phyloP scores from a whole-genome alignment of 2,797 vertebrate species.

The Mustela erminea region DNA sequence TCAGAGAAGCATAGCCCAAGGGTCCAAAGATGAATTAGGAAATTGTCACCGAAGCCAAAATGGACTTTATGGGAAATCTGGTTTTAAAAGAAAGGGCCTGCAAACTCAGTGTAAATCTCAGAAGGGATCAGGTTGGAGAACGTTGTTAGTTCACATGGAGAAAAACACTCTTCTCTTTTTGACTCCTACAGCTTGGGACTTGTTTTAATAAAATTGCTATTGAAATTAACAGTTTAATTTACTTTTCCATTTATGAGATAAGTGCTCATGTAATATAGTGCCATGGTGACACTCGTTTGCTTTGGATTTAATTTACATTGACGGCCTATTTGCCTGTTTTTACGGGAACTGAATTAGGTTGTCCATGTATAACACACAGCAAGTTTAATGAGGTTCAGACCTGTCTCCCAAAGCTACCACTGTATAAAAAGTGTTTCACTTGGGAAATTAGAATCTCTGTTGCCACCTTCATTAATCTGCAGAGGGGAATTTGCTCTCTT shows the following conservation, averaged over 20 bases:
- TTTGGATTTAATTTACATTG: conserved; percentile 81
- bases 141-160: conserved; percentile 50
- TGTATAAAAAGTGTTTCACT: conserved; percentile 76
- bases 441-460: conserved; percentile 82
- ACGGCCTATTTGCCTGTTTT: conserved; percentile 78
- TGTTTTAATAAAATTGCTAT: conserved; percentile 65
- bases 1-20: neutral
- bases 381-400: conserved; percentile 81
- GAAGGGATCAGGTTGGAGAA: neutral
- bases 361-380: conserved; percentile 74
- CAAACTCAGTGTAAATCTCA: neutral
- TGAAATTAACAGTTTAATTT: conserved; percentile 80
- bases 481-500: conserved; percentile 69
- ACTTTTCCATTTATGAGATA: conserved; percentile 76
- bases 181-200: neutral
- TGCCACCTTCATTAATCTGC: conserved; percentile 74
- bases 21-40: neutral
- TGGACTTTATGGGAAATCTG: neutral
- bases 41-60: neutral
- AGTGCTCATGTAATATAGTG: conserved; percentile 78
- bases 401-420: conserved; percentile 68
- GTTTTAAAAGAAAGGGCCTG: neutral
- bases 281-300: conserved; percentile 75
- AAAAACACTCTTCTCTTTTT: conserved; percentile 34
- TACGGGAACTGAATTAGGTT: conserved; percentile 82